A percentile compares a stretch with the other conserved stretches of the same genome.
phyloP scores from a whole-genome alignment of 30 jellyfish, hydroid and myxozoan genomes.

The Turritopsis rubra region DNA sequence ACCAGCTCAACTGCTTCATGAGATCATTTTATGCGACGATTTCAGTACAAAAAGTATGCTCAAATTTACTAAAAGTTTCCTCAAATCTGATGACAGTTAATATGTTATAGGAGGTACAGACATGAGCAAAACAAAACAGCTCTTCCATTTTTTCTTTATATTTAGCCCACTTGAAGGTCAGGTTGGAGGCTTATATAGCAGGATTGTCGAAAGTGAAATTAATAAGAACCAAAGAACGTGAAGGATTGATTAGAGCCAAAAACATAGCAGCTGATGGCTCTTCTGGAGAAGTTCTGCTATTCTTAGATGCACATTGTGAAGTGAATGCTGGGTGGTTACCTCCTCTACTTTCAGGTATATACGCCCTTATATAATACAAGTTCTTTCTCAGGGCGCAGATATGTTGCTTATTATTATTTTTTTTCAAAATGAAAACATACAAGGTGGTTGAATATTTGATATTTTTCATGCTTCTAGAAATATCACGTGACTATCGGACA shows the following conservation, averaged over 20 bases:
- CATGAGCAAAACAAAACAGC: too few species aligned
- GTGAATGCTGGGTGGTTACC: slow-evolving; percentile 94
- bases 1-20: slow-evolving; percentile 82
- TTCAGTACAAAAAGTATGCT: slow-evolving; percentile 73
- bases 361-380: too few species aligned
- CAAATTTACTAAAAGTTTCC: background rate
- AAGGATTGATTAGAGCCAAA: slow-evolving; percentile 88
- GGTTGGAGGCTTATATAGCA: slow-evolving; percentile 45
- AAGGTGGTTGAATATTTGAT: too few species aligned
- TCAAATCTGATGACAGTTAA: background rate
- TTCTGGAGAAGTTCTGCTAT: slow-evolving; percentile 78
- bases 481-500: slow-evolving; percentile 45
- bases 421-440: too few species aligned
- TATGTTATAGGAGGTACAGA: background rate
- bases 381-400: too few species aligned
- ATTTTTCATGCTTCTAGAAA: too few species aligned
- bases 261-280: slow-evolving; percentile 88
- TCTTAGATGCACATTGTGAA: slow-evolving; percentile 94
- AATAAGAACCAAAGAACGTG: slow-evolving; percentile 69
- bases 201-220: slow-evolving; percentile 55
- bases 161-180: slow-evolving; percentile 57
- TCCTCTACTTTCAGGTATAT: slow-evolving; percentile 57
- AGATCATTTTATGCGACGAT: slow-evolving; percentile 86
- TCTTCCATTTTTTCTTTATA: background rate
- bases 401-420: too few species aligned